A percentile compares a stretch with the other conserved stretches of the same genome.
These are phyloP conservation scores for Jacana jacana DNA, from an alignment of 2,113 vertebrate genomes.

Conservation along the genomic window DNA sequence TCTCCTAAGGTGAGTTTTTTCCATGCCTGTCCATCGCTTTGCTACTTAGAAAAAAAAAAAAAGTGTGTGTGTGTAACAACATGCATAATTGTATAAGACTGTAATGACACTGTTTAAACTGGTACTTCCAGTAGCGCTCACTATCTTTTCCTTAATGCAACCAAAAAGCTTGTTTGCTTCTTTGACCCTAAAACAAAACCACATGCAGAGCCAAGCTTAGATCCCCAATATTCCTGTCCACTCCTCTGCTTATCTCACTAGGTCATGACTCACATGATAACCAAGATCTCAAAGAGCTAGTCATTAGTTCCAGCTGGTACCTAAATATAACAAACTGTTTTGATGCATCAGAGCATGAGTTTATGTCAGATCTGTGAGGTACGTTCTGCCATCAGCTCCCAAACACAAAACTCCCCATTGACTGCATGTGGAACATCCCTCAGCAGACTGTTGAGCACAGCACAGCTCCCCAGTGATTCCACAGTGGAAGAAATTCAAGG, in stretches of 20 bases:
- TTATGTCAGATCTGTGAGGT: neutral
- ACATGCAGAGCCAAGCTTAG: neutral
- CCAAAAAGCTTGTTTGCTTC: neutral
- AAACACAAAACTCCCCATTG: conserved; percentile 30
- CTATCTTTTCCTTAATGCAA: neutral
- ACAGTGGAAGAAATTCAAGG: conserved; percentile 46
- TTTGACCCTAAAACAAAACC: neutral
- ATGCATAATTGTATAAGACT: neutral
- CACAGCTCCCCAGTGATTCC: conserved; percentile 13
- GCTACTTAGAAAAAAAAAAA: neutral
- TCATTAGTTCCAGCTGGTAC: conserved; percentile 1
- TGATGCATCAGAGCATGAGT: neutral
- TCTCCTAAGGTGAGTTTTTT: neutral
- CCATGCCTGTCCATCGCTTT: neutral
- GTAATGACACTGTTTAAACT: neutral
- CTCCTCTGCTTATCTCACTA: neutral
- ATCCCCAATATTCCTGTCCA: neutral
- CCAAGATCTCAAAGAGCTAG: neutral
- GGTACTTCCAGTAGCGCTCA: neutral
- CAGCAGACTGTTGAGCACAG: neutral
- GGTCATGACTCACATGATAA: neutral
- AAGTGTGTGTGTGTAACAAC: neutral
- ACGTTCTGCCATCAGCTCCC: neutral
- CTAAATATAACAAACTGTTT: neutral
- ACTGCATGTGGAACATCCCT: neutral